A percentile compares a stretch with the other conserved stretches of the same genome.
phyloP scores from a whole-genome alignment of 2,113 vertebrate genomes.

The Onychostruthus taczanowskii region DNA sequence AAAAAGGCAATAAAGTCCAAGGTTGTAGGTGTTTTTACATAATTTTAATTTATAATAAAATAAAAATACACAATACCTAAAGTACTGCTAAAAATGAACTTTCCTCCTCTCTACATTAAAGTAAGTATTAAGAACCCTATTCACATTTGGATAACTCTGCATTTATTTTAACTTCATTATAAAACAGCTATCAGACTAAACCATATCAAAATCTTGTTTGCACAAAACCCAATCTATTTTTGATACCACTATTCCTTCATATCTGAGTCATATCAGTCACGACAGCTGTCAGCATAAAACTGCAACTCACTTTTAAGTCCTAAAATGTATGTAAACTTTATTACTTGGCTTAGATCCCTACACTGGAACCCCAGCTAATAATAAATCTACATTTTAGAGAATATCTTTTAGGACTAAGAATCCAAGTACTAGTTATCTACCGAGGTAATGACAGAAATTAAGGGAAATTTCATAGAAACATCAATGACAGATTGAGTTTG shows the following conservation, averaged over 20 bases:
- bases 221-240: neutral
- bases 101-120: neutral
- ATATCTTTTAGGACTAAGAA: neutral
- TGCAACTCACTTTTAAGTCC: neutral
- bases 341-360: neutral
- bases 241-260: neutral
- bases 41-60: slow-evolving; percentile 34
- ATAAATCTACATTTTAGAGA: neutral
- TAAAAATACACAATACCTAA: neutral
- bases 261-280: neutral
- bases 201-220: neutral
- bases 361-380: neutral
- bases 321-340: neutral
- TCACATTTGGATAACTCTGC: neutral
- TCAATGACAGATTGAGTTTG: neutral
- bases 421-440: neutral
- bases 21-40: slow-evolving; percentile 12
- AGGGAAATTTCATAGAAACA: neutral
- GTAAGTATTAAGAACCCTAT: neutral
- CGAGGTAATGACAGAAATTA: neutral
- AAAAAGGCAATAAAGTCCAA: slow-evolving; percentile 5
- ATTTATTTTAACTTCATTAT: neutral
- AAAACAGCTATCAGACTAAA: neutral
- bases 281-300: neutral
- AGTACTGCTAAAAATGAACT: neutral